A percentile compares a stretch with the other conserved stretches of the same genome.
phyloP scores from a whole-genome alignment of 2,113 vertebrate species.

The Tragelaphus imberbis region DNA sequence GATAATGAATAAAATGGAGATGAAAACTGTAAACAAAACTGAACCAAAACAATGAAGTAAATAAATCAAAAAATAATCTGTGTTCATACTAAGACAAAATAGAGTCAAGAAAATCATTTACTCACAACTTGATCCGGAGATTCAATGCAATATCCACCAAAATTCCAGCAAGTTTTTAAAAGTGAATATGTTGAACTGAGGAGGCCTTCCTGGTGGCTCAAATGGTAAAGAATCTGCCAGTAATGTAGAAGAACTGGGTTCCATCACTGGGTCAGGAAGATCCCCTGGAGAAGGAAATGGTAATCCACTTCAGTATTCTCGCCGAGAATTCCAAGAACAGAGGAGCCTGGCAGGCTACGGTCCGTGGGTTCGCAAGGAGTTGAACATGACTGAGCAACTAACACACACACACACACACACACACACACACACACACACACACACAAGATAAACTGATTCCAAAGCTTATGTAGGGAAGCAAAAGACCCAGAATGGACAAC shows the following conservation, averaged over 20 bases:
- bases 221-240: not conserved
- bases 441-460: not conserved
- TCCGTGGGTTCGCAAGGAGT: not conserved
- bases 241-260: not conserved
- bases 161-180: not conserved
- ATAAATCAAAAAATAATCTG: not conserved
- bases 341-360: not conserved
- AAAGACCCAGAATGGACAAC: not conserved
- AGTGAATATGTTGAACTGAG: not conserved
- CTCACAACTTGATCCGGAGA: not conserved
- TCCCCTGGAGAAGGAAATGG: not conserved
- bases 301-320: not conserved
- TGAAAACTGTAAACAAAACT: not conserved
- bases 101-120: not conserved
- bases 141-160: not conserved
- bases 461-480: not conserved
- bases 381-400: not conserved
- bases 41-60: not conserved
- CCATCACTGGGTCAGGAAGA: not conserved
- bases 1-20: not conserved
- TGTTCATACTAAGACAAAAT: not conserved
- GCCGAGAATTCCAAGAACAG: not conserved
- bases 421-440: not conserved
- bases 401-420: not conserved
- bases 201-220: not conserved